Base-by-base conservation (phyloP, 2,113 vertebrate species). In the Gopherus evgoodei region DNA sequence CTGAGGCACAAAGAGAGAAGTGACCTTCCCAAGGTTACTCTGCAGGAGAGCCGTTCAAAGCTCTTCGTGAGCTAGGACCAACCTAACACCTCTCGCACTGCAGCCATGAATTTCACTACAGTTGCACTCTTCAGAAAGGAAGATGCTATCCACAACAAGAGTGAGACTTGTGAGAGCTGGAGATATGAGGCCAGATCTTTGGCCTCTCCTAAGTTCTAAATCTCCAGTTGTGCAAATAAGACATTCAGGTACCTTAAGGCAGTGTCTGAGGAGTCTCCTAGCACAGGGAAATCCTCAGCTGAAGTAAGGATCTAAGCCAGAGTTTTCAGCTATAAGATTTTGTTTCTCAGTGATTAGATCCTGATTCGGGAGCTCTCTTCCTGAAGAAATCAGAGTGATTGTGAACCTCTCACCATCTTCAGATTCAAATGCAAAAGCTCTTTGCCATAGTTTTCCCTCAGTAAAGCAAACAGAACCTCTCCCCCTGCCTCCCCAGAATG, bases 121-220 rank as follows among this genome's bases (percentile, higher is more conserved):
- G 29, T n/a, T 76, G 21, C 3, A 4, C 11, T 47, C 17, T 92
- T 90, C 24, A 86, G 85, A 65, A 88, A 78, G 27, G 10, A 16
- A 83, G 86, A 92, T 86, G 11, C 6, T 53, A 4, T 76, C 24
- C 81, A n/a, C 47, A 50, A n/a, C 44, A 76, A 57, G 11, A 78
- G 5, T 3, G 91, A 88, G 31, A 17, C 76, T 90, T 89, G 76
- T 59, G 38, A 93, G 49, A 93, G 2, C 12, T 11, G 62, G 14
- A 42, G 12, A 12, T 31, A 2, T 1, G 3, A 6, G 9, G 88
- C 11, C 21, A 8, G 22, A 86, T 54, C 69, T 50, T 83, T 0
- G 0, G 42, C 72, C 89, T 62, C 8, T 90, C 24, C 9, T 25
- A 80, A 83, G 14, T 59, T 5, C 10, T 69, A 29, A 22, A 50